A percentile compares a stretch with the other conserved stretches of the same genome.
These are phyloP conservation scores for Luscinia luscinia DNA, from an alignment of 2,797 vertebrate species.

Conservation along the genomic window DNA sequence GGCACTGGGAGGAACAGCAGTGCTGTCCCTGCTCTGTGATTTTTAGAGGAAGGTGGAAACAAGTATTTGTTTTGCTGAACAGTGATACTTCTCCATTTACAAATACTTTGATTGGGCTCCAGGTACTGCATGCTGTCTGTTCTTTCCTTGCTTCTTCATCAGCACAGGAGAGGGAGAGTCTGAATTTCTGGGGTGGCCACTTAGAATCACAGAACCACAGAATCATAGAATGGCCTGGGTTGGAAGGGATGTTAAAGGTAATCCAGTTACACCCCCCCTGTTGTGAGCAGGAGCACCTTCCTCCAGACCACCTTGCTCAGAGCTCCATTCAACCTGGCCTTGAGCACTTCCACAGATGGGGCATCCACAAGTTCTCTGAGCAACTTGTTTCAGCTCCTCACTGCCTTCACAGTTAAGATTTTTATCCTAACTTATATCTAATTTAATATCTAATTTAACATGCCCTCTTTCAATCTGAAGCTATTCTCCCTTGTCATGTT, in stretches of 20 bases:
- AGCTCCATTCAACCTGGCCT: neutral
- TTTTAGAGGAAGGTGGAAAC: neutral
- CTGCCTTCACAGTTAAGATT: neutral
- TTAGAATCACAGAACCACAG: neutral
- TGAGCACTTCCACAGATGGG: neutral
- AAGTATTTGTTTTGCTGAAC: neutral
- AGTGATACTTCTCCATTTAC: neutral
- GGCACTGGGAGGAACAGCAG: neutral
- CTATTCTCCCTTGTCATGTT: neutral
- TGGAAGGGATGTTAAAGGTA: neutral
- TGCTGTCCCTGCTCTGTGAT: neutral
- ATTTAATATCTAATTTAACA: neutral
- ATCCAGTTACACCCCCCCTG: neutral
- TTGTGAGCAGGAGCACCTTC: neutral
- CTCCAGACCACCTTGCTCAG: neutral
- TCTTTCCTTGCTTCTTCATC: neutral
- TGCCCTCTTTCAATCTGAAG: neutral
- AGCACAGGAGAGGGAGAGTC: neutral
- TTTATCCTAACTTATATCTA: neutral
- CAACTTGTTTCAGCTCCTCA: neutral
- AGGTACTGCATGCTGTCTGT: neutral
- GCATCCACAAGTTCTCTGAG: neutral
- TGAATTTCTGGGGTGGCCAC: neutral
- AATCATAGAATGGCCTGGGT: neutral
- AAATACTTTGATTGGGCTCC: neutral